Evolutionary conservation across 2,797 vertebrate species (phyloP), one percentile per base, ranked within the genome.

Genomic region (Myotis planiceps): DNA sequence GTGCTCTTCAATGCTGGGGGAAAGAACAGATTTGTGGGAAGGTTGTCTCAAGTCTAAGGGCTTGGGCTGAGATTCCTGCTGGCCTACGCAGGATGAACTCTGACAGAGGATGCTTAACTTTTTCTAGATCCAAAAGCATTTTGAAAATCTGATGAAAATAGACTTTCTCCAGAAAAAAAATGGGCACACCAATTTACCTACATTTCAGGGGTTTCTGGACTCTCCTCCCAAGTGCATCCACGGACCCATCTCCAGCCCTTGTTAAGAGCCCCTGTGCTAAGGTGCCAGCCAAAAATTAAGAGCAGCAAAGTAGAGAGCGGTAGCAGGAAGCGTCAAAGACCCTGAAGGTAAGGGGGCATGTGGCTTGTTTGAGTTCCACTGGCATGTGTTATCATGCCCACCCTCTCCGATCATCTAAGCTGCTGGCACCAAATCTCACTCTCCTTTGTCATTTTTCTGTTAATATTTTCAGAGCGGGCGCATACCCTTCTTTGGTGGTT

Each of bases 121-220:
- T 85, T 49, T 47, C 82, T 88, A 58, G 55, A 45, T 83, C 55
- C 47, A 96, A 79, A 66, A 92, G 39, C 37, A 79, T n/a, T 83
- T 47, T 91, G 37, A 58, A 91, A 92, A 92, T 63, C 63, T 92
- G 47, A 89, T 75, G 49, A 90, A 86, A 94, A 88, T 32, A 72
- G 63, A 81, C 1, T 81, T 29, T 55, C 71, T 78, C 55, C 3
- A 16, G 51, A 86, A 81, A 86, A 66, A 78, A 37, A 13, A 10
- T 21, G 49, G 23, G 81, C 6, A 45, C 14, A 47, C 34, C 18
- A n/a, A 29, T 76, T 79, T 63, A 74, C 66, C 25, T 53, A 25
- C 23, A 75, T 74, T 83, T 79, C 14, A 95, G 47, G 42, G 29
- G 21, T 27, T 88, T 32, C 53, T 78, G 15, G 60, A 53, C 34